Conservation (phyloP, 2,113 vertebrate genomes). For the Misgurnus anguillicaudatus region DNA sequence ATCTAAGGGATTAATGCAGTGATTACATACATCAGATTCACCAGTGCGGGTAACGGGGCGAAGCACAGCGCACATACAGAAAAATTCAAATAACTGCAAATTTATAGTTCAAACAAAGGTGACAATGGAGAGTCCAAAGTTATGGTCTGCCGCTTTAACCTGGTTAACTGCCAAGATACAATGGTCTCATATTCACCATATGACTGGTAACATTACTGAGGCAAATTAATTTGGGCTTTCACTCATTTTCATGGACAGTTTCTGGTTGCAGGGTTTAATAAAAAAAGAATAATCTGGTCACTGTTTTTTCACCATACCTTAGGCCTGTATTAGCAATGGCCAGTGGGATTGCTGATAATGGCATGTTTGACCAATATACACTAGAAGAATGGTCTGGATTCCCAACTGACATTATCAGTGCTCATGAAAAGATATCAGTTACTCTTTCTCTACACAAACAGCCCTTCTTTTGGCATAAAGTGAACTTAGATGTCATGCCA, state of each 20-base stretch:
- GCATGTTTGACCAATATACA: background rate
- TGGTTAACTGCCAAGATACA: background rate
- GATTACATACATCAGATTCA: no score
- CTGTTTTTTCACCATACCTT: background rate
- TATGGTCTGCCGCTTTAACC: no score
- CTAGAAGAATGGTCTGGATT: background rate
- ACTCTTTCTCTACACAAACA: background rate
- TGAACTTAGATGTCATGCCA: background rate
- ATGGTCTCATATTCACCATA: background rate
- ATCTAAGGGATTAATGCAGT: no score
- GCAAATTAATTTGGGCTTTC: no score
- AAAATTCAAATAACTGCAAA: no score
- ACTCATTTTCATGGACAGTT: no score
- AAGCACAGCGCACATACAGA: no score
- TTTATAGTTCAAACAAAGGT: no score
- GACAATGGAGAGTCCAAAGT: no score
- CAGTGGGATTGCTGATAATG: background rate
- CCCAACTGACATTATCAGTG: background rate
- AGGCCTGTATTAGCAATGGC: background rate
- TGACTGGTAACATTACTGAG: background rate
- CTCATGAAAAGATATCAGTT: background rate
- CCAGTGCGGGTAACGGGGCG: no score
- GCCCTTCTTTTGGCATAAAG: background rate
- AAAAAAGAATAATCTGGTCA: background rate
- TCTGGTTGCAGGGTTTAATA: background rate